Conservation (phyloP, 2,797 vertebrate genomes). For the Schizopygopsis malacanthus region DNA sequence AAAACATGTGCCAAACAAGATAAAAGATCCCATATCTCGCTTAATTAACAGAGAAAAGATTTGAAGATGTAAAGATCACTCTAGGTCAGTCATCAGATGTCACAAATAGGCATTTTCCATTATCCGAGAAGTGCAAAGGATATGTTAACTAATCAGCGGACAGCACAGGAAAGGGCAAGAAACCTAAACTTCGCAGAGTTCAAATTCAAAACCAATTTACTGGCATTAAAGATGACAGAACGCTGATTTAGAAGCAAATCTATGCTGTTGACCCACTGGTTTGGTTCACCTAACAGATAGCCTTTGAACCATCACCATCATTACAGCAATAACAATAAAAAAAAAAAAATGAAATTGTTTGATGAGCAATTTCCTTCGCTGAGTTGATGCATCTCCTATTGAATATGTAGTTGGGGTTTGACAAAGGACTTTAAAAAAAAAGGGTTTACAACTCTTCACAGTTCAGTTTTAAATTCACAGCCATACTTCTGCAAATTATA, state of each 20-base stretch:
- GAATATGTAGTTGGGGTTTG: not conserved
- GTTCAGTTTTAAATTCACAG: no score
- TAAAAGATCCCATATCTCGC: not conserved
- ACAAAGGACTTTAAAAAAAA: no score
- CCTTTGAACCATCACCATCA: not conserved
- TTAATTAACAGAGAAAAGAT: not conserved
- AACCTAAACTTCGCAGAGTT: conserved; percentile 12
- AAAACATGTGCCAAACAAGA: not conserved
- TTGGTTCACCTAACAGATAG: not conserved
- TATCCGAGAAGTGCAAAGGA: not conserved
- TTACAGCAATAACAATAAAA: not conserved
- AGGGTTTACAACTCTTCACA: no score
- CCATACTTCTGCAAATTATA: no score
- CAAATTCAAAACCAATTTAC: conserved; percentile 9
- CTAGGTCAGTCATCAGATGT: not conserved
- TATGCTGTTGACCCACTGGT: not conserved
- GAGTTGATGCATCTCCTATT: not conserved
- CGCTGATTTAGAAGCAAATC: not conserved
- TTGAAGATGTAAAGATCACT: not conserved
- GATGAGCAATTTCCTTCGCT: not conserved
- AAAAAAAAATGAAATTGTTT: not conserved
- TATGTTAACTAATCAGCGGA: conserved; percentile 14
- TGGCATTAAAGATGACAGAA: not conserved
- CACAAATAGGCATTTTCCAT: conserved; percentile 6
- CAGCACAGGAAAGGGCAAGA: not conserved